These are phyloP conservation scores for Protobothrops flavoviridis DNA, from an alignment of 2,113 vertebrate genomes.

Conservation along the genomic window DNA sequence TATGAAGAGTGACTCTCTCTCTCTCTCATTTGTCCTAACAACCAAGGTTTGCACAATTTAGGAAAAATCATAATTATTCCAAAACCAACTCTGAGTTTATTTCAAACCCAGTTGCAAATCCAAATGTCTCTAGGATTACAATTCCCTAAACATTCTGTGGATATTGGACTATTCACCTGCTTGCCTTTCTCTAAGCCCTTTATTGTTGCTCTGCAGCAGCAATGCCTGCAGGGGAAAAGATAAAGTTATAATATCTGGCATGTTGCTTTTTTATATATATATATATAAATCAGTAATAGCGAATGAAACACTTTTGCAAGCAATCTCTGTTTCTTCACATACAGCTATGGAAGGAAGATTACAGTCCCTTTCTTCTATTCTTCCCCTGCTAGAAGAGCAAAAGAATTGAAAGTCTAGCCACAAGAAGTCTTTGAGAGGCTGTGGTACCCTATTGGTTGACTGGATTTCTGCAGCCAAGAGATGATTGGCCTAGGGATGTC, in stretches of 20 bases:
- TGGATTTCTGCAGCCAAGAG: neutral
- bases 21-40: neutral
- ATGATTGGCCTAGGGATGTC: neutral
- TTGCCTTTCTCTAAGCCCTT: neutral
- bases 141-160: neutral
- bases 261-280: neutral
- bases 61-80: too few species aligned
- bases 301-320: neutral
- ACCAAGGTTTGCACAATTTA: neutral
- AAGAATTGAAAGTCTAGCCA: neutral
- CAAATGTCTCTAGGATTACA: neutral
- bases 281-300: neutral
- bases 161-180: neutral
- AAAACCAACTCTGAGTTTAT: neutral
- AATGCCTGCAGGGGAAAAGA: neutral
- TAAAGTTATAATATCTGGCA: neutral
- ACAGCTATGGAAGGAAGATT: neutral
- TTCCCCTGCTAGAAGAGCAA: neutral
- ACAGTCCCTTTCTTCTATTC: neutral
- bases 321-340: neutral
- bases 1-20: neutral
- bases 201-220: neutral
- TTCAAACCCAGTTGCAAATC: neutral
- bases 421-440: neutral
- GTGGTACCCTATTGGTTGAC: neutral